These are phyloP conservation scores for Littorina saxatilis DNA, from an alignment of 1,140 invertebrate species.

Conservation along the genomic window DNA sequence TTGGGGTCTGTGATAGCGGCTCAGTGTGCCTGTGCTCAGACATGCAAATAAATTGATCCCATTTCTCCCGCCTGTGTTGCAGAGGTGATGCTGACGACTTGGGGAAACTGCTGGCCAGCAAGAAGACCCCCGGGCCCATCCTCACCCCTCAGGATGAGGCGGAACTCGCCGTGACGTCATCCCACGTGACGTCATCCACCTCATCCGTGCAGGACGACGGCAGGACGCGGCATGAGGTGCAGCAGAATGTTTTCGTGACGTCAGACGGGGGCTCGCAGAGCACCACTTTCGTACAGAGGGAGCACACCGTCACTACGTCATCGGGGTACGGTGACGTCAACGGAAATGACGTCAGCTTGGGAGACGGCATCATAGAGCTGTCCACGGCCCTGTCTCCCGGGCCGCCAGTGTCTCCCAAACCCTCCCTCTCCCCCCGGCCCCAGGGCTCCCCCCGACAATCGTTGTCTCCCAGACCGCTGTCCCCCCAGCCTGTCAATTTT, in stretches of 20 bases:
- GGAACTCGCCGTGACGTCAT: conserved; percentile 21
- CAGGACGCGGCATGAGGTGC: conserved; percentile 32
- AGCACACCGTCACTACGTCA: conserved; percentile 31
- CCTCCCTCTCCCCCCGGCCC: not conserved
- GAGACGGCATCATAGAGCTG: too few species aligned
- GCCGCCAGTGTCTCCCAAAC: conserved; percentile 16
- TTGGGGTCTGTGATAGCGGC: too few species aligned
- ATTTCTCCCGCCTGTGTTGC: too few species aligned
- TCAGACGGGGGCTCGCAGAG: conserved; percentile 25
- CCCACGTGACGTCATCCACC: not conserved
- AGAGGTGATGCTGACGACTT: conserved; percentile 31
- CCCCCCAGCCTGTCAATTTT: not conserved
- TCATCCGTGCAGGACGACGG: conserved; percentile 41
- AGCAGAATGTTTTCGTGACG: conserved; percentile 33
- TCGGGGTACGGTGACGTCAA: conserved; percentile 12
- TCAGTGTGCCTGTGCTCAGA: too few species aligned
- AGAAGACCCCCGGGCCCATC: conserved; percentile 18
- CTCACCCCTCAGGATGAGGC: not conserved
- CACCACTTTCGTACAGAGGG: conserved; percentile 30
- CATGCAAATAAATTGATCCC: too few species aligned
- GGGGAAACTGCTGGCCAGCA: conserved; percentile 28
- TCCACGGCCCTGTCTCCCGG: conserved; percentile 1
- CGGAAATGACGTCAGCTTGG: conserved; percentile 13
- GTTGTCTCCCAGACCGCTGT: not conserved
- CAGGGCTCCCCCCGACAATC: too few species aligned